Evolutionary conservation across 2,113 vertebrate species (phyloP).

Genomic region (Brienomyrus longianalis): DNA sequence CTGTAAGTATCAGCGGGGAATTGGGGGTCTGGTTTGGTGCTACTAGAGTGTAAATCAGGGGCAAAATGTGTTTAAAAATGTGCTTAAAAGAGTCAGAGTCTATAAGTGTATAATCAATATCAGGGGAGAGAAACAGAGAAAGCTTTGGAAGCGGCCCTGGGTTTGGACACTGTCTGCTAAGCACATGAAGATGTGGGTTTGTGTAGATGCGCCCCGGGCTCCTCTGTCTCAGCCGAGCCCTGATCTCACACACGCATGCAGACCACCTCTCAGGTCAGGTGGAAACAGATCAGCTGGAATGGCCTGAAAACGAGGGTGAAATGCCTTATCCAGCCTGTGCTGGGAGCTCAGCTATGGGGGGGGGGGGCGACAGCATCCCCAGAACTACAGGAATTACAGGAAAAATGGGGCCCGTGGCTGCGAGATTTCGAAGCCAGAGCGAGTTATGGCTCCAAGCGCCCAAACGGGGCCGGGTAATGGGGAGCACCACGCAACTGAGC

Average conservation of each 20-base stretch:
- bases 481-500: background rate
- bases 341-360: constrained; percentile 35
- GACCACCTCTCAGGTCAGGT: constrained; percentile 14
- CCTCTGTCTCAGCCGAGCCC: background rate
- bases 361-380: background rate
- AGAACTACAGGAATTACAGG: background rate
- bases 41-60: background rate
- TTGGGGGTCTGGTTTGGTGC: background rate
- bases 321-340: constrained; percentile 31
- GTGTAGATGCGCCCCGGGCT: background rate
- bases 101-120: background rate
- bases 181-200: background rate
- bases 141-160: background rate
- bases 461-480: background rate
- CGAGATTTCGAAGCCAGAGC: background rate
- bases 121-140: background rate
- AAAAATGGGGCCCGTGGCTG: background rate
- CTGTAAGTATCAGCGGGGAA: background rate
- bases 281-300: constrained; percentile 39
- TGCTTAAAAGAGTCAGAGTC: background rate
- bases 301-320: constrained; percentile 34
- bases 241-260: background rate
- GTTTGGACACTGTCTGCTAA: background rate
- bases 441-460: background rate
- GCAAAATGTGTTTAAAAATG: constrained; percentile 8